Conservation (phyloP, 2,113 vertebrate species). For the Fregata magnificens region DNA sequence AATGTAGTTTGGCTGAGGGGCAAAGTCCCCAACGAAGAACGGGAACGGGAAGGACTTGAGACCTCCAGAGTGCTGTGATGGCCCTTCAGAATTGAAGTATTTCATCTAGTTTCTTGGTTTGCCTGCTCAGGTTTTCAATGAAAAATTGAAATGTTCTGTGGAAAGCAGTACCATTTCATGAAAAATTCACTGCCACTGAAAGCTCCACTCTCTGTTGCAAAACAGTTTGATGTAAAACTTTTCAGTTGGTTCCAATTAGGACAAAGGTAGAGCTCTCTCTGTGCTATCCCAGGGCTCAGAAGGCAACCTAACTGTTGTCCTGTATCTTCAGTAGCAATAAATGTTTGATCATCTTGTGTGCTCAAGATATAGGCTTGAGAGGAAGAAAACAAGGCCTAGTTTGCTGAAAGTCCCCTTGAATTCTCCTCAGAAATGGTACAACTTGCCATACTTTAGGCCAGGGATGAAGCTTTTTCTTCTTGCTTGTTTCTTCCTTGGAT, state of each 20-base stretch:
- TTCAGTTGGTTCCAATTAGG: not conserved
- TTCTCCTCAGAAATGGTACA: not conserved
- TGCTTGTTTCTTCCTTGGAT: not conserved
- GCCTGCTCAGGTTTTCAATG: not conserved
- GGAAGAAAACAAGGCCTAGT: not conserved
- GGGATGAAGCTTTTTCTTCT: not conserved
- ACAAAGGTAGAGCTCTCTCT: not conserved
- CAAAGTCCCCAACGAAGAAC: not conserved
- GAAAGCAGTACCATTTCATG: constrained; percentile 1
- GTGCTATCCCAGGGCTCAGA: not conserved
- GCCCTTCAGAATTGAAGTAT: not conserved
- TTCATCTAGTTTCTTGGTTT: not conserved
- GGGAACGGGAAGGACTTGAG: fast-evolving
- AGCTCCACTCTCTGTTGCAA: not conserved
- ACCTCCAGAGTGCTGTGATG: not conserved
- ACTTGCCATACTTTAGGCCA: not conserved
- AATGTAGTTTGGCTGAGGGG: not conserved
- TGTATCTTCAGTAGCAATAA: not conserved
- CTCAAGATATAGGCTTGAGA: not conserved
- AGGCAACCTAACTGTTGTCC: not conserved
- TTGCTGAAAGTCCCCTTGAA: not conserved
- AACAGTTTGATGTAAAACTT: not conserved
- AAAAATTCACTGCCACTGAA: constrained; percentile 33
- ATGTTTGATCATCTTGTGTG: not conserved
- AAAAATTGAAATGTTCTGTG: constrained; percentile 17